Percentiles rank a stretch among this genome's conserved stretches.
Conservation (phyloP, 2,888 invertebrate species). For the Dascillus cervinus region DNA sequence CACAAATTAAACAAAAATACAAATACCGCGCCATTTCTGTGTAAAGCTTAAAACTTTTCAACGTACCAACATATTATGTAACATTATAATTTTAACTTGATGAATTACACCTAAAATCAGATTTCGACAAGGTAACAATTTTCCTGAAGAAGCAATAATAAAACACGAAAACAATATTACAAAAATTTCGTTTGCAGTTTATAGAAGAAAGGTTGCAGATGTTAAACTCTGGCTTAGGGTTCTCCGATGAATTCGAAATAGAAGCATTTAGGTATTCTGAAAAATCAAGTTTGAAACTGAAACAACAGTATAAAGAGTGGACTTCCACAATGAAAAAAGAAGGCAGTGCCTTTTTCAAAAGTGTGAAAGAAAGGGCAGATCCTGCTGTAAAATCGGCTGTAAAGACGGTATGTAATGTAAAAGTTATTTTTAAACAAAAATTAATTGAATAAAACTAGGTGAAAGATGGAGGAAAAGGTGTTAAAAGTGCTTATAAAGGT, state of each 20-base stretch:
- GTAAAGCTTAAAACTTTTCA: no score
- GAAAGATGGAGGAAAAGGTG: conserved; percentile 65
- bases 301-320: conserved; percentile 75
- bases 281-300: conserved; percentile 55
- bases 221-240: conserved; percentile 86
- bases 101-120: not conserved
- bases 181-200: conserved; percentile 55
- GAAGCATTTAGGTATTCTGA: conserved; percentile 70
- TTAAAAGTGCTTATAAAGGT: conserved; percentile 72
- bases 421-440: no score
- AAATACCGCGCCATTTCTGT: no score
- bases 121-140: not conserved
- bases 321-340: conserved; percentile 69
- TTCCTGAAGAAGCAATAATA: no score
- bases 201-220: conserved; percentile 89
- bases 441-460: no score
- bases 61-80: no score
- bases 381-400: conserved; percentile 91
- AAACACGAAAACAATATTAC: conserved; percentile 3
- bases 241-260: conserved; percentile 91
- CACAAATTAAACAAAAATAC: no score
- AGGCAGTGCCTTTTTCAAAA: conserved; percentile 77
- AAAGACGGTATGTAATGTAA: conserved; percentile 82
- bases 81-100: no score
- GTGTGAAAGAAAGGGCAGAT: conserved; percentile 86